Conservation (phyloP, 1,140 invertebrate genomes). For the Ephestia elutella region DNA sequence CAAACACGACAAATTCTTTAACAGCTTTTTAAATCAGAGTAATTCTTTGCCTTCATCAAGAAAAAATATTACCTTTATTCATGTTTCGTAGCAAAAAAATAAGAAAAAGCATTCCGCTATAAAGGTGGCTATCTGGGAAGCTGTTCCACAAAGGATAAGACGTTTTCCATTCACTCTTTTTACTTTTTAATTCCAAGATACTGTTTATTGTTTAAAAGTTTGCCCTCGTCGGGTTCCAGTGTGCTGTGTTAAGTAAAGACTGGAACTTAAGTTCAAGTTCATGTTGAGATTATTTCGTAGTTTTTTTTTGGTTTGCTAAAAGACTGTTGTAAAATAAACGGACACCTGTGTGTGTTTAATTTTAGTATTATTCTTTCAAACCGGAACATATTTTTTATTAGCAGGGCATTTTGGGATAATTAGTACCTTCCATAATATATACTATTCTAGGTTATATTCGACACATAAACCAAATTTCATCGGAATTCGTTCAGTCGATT, state of each 20-base stretch:
- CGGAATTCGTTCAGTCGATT: no score
- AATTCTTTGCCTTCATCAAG: not conserved
- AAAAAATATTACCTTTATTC: not conserved
- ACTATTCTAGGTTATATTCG: no score
- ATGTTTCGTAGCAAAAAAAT: not conserved
- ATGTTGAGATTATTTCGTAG: not conserved
- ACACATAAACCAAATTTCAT: no score
- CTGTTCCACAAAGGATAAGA: not conserved
- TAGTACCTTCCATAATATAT: no score
- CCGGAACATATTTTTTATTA: no score
- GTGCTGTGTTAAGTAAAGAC: not conserved
- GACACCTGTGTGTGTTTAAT: no score
- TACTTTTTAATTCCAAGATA: not conserved
- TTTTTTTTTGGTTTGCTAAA: no score
- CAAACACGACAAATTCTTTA: not conserved
- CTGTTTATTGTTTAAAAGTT: conserved; percentile 3
- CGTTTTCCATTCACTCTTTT: not conserved
- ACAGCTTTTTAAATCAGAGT: not conserved
- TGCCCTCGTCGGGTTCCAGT: not conserved
- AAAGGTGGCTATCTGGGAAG: not conserved
- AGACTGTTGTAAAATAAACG: no score
- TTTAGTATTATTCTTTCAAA: no score
- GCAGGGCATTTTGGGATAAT: no score
- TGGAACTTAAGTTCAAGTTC: no score
- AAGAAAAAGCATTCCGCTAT: not conserved